Base-by-base conservation (phyloP, 2,888 invertebrate genomes). In the Ashinkailepas kermadecensis region DNA sequence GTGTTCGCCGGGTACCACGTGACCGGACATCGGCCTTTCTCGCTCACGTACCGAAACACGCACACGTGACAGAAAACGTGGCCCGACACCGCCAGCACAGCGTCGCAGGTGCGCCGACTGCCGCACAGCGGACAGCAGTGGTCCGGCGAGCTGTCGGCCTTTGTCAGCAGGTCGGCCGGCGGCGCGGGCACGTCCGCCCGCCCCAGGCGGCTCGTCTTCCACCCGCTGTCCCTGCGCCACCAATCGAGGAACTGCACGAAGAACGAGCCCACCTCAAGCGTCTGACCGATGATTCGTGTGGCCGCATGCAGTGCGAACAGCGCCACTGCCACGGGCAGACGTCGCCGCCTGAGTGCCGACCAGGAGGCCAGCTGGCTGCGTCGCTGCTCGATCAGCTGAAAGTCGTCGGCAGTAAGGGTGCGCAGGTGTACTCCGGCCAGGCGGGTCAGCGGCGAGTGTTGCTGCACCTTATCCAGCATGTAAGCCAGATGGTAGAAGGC, bases 141-240 rank as follows among this genome's bases (percentile, higher is more conserved):
- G 2, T 54, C 70, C 10, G 12, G 18, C 18, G 67, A 9, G 39
- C 9, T 57, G 18, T 39, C 70, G 23, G 70, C 39, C 15, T 59
- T 59, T 18, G 81, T 58, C 18, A 81, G 58, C 54, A 58, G 78
- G 7, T 10, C 58, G 74, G 59, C 58, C 58, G 74, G 78, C 21
- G 70, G 74, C 74, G 78, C 70, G 57, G 70, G 70, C n/a, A 70
- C 81, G n/a, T 81, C 70, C 23, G 62, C 56, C 81, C 62, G 78
- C n/a, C 78, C 78, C 64, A 81, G 81, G 7, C 78, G 81, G 8
- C 54, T 21, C 12, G n/a, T 21, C 18, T 13, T 62, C 62, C 65
- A n/a, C n/a, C 21, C 78, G 3, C 56, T 25, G 12, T 18, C 56
- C 64, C 81, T 12, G 18, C n/a, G 65, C 39, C 78, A 81, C 62